Evolutionary conservation across 2,113 vertebrate genomes (phyloP).

Genomic region (Misgurnus mizolepis): DNA sequence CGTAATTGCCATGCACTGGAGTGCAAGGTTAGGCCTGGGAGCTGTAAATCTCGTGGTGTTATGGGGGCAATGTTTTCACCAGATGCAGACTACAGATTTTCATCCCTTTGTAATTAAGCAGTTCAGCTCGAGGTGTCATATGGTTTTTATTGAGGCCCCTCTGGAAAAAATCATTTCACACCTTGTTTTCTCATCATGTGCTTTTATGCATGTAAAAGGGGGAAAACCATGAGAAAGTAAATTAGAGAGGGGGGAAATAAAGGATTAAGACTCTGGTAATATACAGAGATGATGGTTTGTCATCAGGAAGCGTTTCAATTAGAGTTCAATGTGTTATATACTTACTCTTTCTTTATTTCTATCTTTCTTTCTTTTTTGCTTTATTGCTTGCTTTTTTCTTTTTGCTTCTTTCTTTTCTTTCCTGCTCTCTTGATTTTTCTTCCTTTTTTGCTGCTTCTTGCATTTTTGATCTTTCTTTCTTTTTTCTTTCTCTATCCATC

Average conservation of each 20-base stretch:
- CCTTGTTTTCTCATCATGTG: constrained; percentile 83
- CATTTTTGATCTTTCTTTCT: no score
- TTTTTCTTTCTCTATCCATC: no score
- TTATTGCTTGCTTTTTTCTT: no score
- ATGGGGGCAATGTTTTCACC: constrained; percentile 77
- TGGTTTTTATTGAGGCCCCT: constrained; percentile 76
- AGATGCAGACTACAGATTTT: constrained; percentile 82
- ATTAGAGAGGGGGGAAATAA: constrained; percentile 32
- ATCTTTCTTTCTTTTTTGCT: constrained; percentile 20
- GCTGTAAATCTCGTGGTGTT: constrained; percentile 79
- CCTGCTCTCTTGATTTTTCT: no score
- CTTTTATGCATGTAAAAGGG: constrained; percentile 67
- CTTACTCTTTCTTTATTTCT: constrained; percentile 64
- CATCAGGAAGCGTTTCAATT: constrained; percentile 60
- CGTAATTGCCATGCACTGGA: constrained; percentile 74
- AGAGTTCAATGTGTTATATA: constrained; percentile 22
- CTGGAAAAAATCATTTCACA: constrained; percentile 79
- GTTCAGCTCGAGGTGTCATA: constrained; percentile 78
- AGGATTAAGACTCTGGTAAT: constrained; percentile 14
- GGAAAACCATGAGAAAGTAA: constrained; percentile 49
- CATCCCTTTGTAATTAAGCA: constrained; percentile 84
- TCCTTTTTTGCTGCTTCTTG: no score
- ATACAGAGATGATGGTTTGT: constrained; percentile 63
- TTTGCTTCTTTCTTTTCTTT: no score
- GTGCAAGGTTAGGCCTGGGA: constrained; percentile 70